Percentiles rank a stretch among this genome's conserved stretches.
Conservation (phyloP, 2,113 vertebrate species). For the Oreotragus oreotragus region DNA sequence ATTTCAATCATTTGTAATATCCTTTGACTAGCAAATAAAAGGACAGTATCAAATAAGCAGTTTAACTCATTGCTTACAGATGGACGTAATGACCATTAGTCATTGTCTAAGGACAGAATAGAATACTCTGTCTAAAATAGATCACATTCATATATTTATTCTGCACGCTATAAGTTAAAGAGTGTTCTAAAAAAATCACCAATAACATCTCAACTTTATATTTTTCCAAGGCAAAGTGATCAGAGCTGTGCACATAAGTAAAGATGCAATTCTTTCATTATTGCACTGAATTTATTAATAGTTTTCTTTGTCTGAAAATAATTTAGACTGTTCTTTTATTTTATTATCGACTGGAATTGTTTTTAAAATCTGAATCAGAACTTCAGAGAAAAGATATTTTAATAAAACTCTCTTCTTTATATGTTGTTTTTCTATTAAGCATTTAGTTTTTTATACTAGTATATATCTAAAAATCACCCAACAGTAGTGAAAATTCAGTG, state of each 20-base stretch:
- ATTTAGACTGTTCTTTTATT: conserved; percentile 9
- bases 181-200: neutral
- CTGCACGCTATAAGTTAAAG: neutral
- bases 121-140: neutral
- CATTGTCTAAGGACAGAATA: conserved; percentile 55
- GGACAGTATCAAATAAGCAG: conserved; percentile 64
- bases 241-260: neutral
- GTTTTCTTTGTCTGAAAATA: conserved; percentile 18
- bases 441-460: conserved; percentile 5
- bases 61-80: conserved; percentile 78
- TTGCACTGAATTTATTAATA: neutral
- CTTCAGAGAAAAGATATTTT: neutral
- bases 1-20: conserved; percentile 69
- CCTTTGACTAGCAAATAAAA: conserved; percentile 76
- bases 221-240: neutral
- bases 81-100: conserved; percentile 71
- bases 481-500: neutral
- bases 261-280: conserved; percentile 8
- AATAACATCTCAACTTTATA: neutral
- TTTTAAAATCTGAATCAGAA: conserved; percentile 15
- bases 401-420: neutral
- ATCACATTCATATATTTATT: neutral
- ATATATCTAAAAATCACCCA: neutral
- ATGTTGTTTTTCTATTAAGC: neutral
- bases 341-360: neutral